Percentiles rank a stretch among this genome's conserved stretches.
Conservation (phyloP, 2,113 vertebrate genomes). For the Pseudorasbora parva region DNA sequence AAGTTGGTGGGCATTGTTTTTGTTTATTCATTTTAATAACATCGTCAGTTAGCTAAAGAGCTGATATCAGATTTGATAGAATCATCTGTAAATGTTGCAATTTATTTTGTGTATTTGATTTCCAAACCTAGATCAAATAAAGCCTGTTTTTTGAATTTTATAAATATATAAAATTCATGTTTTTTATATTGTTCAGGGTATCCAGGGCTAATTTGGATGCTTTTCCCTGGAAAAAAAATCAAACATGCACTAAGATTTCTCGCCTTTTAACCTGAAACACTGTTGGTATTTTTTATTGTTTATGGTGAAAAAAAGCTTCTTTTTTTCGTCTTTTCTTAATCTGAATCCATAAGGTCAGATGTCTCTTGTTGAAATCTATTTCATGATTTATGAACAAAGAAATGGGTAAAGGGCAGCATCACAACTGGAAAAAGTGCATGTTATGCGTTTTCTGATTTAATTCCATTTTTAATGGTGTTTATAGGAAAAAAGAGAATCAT, state of each 20-base stretch:
- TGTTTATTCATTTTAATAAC: not conserved
- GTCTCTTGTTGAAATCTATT: not conserved
- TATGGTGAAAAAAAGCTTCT: slow-evolving; percentile 9
- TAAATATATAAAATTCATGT: slow-evolving; percentile 10
- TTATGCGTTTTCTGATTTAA: not conserved
- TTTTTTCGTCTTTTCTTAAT: not conserved
- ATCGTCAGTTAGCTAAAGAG: not conserved
- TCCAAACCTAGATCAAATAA: slow-evolving; percentile 19
- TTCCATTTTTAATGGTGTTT: not conserved
- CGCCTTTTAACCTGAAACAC: slow-evolving; percentile 40
- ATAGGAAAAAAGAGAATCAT: not conserved
- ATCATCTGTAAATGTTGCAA: not conserved
- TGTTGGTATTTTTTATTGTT: slow-evolving; percentile 22
- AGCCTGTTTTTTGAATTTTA: slow-evolving; percentile 1
- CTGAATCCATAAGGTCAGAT: not conserved
- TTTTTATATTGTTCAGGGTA: slow-evolving; percentile 39
- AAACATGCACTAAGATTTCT: slow-evolving; percentile 31
- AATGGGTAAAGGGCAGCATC: not conserved
- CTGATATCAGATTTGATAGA: not conserved
- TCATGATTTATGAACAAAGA: not conserved
- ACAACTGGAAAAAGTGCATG: not conserved
- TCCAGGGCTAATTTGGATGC: slow-evolving; percentile 28
- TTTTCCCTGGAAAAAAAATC: slow-evolving; percentile 25
- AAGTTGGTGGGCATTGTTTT: not conserved
- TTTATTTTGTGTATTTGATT: slow-evolving; percentile 18